phyloP scores from a whole-genome alignment of 2,113 vertebrate species.

The Mustela lutreola region DNA sequence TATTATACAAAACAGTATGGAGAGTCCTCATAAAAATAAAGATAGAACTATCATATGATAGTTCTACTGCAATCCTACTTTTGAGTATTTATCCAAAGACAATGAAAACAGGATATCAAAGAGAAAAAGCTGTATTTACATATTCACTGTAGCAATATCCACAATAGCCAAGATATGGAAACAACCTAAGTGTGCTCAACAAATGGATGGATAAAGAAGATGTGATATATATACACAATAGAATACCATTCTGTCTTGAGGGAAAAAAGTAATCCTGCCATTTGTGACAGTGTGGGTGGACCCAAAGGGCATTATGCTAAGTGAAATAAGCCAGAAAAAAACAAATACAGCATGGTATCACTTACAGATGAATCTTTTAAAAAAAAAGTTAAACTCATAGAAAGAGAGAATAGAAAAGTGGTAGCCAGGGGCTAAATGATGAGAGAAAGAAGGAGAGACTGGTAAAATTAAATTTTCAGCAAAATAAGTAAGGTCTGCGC shows the following conservation, averaged over 20 bases:
- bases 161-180: background rate
- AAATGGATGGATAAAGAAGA: background rate
- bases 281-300: background rate
- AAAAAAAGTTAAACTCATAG: background rate
- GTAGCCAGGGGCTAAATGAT: background rate
- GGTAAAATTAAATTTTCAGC: background rate
- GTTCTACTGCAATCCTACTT: background rate
- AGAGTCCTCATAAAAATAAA: background rate
- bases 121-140: background rate
- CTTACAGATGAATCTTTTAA: background rate
- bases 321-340: background rate
- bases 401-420: background rate
- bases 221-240: background rate
- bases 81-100: background rate
- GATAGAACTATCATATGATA: background rate
- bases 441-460: background rate
- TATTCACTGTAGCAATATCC: background rate
- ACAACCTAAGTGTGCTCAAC: background rate
- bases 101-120: background rate
- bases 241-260: background rate
- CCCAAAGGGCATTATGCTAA: background rate
- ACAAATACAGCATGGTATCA: background rate
- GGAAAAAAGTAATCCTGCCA: background rate
- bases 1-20: background rate
- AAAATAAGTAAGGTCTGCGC: constrained; percentile 22